Evolutionary conservation across 1,140 invertebrate species (phyloP).

Genomic region (Nephila pilipes): DNA sequence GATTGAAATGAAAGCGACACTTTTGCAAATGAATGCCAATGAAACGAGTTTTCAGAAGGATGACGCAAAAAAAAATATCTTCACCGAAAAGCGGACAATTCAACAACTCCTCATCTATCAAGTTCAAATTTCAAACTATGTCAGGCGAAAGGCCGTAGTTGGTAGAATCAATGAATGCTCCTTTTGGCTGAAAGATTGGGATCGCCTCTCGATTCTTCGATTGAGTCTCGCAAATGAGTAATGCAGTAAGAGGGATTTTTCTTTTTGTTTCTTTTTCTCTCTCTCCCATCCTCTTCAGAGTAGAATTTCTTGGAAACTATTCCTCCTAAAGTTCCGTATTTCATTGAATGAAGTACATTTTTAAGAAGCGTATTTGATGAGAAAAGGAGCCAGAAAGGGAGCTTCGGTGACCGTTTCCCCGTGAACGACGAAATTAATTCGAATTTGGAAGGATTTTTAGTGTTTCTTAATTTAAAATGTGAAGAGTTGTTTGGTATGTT

Average conservation of each 20-base stretch:
- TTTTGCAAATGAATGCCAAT: conserved; percentile 70
- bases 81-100: conserved; percentile 12
- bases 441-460: not conserved
- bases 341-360: conserved; percentile 18
- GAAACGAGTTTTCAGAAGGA: not conserved
- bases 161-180: conserved; percentile 19
- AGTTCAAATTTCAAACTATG: conserved; percentile 60
- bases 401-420: not conserved
- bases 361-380: conserved; percentile 12
- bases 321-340: not conserved
- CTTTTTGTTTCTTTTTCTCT: not conserved
- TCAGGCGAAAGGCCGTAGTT: conserved; percentile 31
- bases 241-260: not conserved
- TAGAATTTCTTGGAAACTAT: not conserved
- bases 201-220: conserved; percentile 41
- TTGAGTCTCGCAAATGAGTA: conserved; percentile 51
- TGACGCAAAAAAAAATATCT: not conserved
- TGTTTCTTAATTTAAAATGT: too few species aligned
- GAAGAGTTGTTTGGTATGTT: too few species aligned
- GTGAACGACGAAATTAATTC: not conserved
- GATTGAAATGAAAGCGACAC: conserved; percentile 68
- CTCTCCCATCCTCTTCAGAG: not conserved
- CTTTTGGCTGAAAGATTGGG: conserved; percentile 10
- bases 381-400: not conserved
- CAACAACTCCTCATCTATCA: conserved; percentile 65